Evolutionary conservation across 2,113 vertebrate species (phyloP), one percentile per base, ranked within the genome.

Genomic region (Nibea albiflora): DNA sequence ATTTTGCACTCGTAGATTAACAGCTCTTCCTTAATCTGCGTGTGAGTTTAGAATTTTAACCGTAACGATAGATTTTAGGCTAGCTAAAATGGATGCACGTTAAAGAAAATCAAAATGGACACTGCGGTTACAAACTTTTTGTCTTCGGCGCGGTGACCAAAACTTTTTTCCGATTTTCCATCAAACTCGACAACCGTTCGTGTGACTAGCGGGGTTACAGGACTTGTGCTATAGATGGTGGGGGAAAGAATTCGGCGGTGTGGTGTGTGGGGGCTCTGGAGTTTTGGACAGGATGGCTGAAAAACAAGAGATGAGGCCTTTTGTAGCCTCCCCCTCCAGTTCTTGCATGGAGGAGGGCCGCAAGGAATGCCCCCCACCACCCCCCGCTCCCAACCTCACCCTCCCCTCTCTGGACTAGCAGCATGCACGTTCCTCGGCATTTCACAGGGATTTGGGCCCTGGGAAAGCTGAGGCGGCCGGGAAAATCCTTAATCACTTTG

Each of bases 231-330:
- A 77, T 17, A 31, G 77, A 58, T 49, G 64, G 64, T 16, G 35
- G 66, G 35, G 60, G 72, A 64, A 85, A 73, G 85, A 90, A 91
- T 91, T 88, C 3, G 16, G 86, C 1, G 85, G 81, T 72, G 76
- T 88, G 85, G 80, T 77, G 28, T 20, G 64, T 11, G 35, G 62
- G 70, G 72, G 67, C 60, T 84, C 83, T 81, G 81, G 71, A 80
- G 85, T 89, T 92, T 81, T 81, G 65, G 85, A 89, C 82, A 88
- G 75, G 84, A 79, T 50, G 81, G 73, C 73, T 86, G 86, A 83
- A 93, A 92, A 95, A 96, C 93, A 95, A 94, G 89, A 90, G 92
- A 90, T 83, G 90, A 88, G 90, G 88, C 93, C 95, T 92, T 96
- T 95, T 93, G 91, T 93, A 85, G 84, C 78, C 73, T 93, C 93